Conservation (phyloP, 2,888 invertebrate genomes). For the Oegoconia quadripuncta region DNA sequence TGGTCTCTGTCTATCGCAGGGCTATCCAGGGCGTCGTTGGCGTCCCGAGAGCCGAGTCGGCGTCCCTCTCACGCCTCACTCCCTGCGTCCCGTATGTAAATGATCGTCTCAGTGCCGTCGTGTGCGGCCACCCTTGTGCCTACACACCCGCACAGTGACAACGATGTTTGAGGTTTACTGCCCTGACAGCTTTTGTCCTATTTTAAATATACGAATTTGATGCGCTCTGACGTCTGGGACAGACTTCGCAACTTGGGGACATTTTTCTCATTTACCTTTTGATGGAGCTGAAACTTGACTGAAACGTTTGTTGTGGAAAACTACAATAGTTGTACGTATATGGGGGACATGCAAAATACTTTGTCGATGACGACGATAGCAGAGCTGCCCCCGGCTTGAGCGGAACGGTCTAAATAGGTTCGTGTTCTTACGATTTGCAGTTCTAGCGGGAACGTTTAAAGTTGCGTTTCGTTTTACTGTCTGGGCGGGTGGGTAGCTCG, state of each 20-base stretch:
- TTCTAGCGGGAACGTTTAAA: constrained; percentile 29
- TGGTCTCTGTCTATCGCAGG: constrained; percentile 63
- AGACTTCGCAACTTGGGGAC: constrained; percentile 11
- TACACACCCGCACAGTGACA: constrained; percentile 41
- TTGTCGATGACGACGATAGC: constrained; percentile 65
- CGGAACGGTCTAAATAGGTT: constrained; percentile 37
- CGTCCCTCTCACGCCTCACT: constrained; percentile 45
- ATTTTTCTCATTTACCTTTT: constrained; percentile 13
- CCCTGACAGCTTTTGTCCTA: constrained; percentile 74
- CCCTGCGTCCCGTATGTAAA: constrained; percentile 73
- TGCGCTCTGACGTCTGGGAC: constrained; percentile 50
- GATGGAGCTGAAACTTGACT: constrained; percentile 20
- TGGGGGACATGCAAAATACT: constrained; percentile 53
- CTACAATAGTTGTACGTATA: constrained; percentile 20
- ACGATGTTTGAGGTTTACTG: constrained; percentile 70
- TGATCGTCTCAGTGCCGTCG: constrained; percentile 67
- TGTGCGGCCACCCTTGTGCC: constrained; percentile 54
- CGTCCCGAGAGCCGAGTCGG: constrained; percentile 41
- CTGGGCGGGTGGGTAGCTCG: constrained; percentile 26
- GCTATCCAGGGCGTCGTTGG: constrained; percentile 43
- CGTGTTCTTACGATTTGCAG: constrained; percentile 28
- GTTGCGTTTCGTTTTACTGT: constrained; percentile 31
- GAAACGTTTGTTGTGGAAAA: constrained; percentile 29
- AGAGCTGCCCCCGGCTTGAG: constrained; percentile 53
- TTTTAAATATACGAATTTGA: constrained; percentile 66